These are phyloP conservation scores for Lutjanus campechanus DNA, from an alignment of 2,797 vertebrate species.

Conservation along the genomic window DNA sequence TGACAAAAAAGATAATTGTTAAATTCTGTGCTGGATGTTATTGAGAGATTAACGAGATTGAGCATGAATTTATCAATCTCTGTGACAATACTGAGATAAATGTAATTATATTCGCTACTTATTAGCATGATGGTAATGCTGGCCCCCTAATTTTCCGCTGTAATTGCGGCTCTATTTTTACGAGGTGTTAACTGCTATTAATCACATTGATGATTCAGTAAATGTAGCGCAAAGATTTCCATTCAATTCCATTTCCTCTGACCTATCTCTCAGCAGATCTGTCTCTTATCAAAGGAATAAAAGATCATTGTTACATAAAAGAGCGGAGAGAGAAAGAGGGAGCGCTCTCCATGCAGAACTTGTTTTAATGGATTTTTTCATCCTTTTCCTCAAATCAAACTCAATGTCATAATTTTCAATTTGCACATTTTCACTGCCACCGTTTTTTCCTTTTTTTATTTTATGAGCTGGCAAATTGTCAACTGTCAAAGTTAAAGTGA, in stretches of 20 bases:
- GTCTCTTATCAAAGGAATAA: conserved; percentile 77
- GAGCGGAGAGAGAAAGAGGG: conserved; percentile 31
- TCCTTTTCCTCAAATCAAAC: conserved; percentile 62
- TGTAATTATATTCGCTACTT: conserved; percentile 83
- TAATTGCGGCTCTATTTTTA: conserved; percentile 88
- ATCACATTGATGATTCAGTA: conserved; percentile 87
- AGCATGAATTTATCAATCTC: conserved; percentile 87
- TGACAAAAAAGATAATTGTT: conserved; percentile 79
- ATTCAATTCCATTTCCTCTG: conserved; percentile 82
- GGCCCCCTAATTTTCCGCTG: conserved; percentile 84
- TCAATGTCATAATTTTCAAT: conserved; percentile 79
- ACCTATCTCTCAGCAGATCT: conserved; percentile 77
- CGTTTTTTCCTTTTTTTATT: conserved; percentile 42
- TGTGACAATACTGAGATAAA: conserved; percentile 80
- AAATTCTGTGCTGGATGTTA: conserved; percentile 78
- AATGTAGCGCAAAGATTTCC: conserved; percentile 84
- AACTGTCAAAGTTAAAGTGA: conserved; percentile 63
- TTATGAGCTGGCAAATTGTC: conserved; percentile 68
- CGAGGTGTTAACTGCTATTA: conserved; percentile 86
- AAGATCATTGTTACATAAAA: conserved; percentile 78
- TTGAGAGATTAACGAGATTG: conserved; percentile 85
- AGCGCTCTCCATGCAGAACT: conserved; percentile 63
- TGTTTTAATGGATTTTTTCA: conserved; percentile 71
- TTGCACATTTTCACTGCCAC: conserved; percentile 60
- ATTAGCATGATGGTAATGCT: conserved; percentile 87